Evolutionary conservation across 2,888 invertebrate genomes (phyloP).

Genomic region (Syrphus vitripennis): DNA sequence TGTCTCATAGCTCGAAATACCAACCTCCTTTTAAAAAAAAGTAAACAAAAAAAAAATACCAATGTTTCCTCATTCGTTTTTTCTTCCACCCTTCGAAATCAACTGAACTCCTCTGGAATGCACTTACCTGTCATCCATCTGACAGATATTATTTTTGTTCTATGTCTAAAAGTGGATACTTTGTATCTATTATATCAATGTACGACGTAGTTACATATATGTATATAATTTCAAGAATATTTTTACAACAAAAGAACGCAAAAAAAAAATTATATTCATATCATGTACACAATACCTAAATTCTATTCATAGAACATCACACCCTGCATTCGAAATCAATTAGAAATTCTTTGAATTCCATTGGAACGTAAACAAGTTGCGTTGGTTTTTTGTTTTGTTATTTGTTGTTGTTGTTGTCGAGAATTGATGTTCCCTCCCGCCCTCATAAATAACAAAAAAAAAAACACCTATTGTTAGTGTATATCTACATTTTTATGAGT

Average conservation of each 20-base stretch:
- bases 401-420: neutral
- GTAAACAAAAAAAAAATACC: neutral
- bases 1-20: no score
- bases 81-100: neutral
- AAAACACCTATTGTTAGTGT: neutral
- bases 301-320: constrained; percentile 49
- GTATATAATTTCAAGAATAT: neutral
- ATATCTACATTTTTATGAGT: neutral
- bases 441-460: neutral
- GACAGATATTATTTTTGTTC: constrained; percentile 7
- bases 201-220: neutral
- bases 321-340: constrained; percentile 50
- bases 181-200: neutral
- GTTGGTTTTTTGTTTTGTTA: neutral
- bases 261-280: constrained; percentile 46
- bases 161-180: neutral
- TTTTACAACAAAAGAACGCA: neutral
- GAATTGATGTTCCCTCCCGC: neutral
- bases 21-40: no score
- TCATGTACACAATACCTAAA: constrained; percentile 39
- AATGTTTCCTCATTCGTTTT: neutral
- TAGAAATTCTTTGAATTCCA: constrained; percentile 62
- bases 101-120: constrained; percentile 19
- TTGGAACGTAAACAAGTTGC: constrained; percentile 61
- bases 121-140: constrained; percentile 25